Base-by-base conservation (phyloP, 2,888 invertebrate genomes). In the Strigamia maritima region DNA sequence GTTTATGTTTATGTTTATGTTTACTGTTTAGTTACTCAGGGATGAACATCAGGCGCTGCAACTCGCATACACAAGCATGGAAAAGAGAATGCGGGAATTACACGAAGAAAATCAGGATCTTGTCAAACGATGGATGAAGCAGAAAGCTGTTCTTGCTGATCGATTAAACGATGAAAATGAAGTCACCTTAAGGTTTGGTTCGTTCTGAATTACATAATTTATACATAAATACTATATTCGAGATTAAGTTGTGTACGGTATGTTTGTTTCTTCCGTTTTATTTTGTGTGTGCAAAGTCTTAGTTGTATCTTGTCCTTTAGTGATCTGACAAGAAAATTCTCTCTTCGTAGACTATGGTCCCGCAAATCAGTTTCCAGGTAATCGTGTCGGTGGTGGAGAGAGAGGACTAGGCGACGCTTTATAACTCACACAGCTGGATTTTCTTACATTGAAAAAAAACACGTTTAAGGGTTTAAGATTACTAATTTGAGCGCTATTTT, bases 81-180 rank as follows among this genome's bases (percentile, higher is more conserved):
- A 98, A 87, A 94, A 94, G 24, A 96, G 95, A 87, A 89, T 95
- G 83, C 89, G 93, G 82, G 35, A 35, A 24, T 90, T 91, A 81
- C 88, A 95, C 92, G 93, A 93, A 85, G 96, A 97, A 89, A 94
- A 96, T 87, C 89, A 92, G 60, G 90, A 93, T 81, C 88, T 97
- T 82, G 90, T 96, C 80, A 94, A 95, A 82, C 90, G 95, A 83
- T 90, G 97, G 83, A 94, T 97, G 86, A 93, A 93, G 83, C 93
- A 94, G 85, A 98, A 98, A 88, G 92, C 94, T 77, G 93, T 93
- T 87, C 97, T 97, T 89, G 98, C 97, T 0, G 97, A 98, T 84
- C 93, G 93, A 87, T 91, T 98, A 90, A 98, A 98, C 85, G 94
- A 94, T 87, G 97, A 98, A 87, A 98, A 98, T 88, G 98, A 98